Conservation (phyloP, 2,797 vertebrate species). For the Sarcophilus harrisii region DNA sequence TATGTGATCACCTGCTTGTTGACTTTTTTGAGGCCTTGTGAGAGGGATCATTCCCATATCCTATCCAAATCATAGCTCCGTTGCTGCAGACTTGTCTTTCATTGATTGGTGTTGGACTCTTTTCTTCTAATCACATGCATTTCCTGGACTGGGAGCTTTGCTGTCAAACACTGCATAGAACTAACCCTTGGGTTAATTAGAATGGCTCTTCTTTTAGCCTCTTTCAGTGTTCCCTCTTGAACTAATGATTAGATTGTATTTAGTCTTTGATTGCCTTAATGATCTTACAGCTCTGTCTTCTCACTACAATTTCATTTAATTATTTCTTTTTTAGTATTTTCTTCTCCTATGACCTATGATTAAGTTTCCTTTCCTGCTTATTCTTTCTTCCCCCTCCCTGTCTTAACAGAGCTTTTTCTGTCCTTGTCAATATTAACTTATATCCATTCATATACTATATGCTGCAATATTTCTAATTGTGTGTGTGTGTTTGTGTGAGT, state of each 20-base stretch:
- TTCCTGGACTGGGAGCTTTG: background rate
- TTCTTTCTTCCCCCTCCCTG: constrained; percentile 21
- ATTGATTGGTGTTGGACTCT: background rate
- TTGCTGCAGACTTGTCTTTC: background rate
- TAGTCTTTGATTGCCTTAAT: background rate
- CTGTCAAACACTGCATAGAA: no score
- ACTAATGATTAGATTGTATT: background rate
- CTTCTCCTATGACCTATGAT: background rate
- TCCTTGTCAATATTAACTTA: background rate
- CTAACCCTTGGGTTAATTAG: background rate
- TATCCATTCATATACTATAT: background rate
- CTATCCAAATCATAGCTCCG: background rate
- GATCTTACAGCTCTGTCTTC: background rate
- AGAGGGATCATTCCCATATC: background rate
- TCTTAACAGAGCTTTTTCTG: background rate
- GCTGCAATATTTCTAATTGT: background rate
- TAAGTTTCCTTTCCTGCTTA: constrained; percentile 10
- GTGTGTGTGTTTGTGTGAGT: background rate
- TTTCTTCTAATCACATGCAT: constrained; percentile 2
- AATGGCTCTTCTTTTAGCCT: background rate
- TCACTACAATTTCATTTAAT: background rate
- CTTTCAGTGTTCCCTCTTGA: background rate
- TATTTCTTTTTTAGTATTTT: background rate
- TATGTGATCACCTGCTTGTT: background rate
- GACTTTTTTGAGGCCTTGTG: background rate